phyloP scores from a whole-genome alignment of 1,140 invertebrate species.

The Sesamia nonagrioides region DNA sequence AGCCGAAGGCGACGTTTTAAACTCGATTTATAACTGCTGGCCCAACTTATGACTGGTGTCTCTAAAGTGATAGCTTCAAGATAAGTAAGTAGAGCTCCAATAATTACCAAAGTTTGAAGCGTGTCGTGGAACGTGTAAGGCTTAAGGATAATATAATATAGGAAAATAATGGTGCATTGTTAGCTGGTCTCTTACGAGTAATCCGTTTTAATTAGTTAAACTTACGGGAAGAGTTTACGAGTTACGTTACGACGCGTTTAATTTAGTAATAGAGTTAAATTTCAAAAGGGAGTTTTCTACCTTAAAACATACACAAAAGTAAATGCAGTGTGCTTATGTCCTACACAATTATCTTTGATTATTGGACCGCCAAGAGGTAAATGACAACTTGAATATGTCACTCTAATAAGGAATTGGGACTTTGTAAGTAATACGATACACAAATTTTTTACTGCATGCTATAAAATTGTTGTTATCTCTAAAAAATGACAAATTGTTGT shows the following conservation, averaged over 20 bases:
- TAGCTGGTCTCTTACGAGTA: slow-evolving; percentile 18
- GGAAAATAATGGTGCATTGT: slow-evolving; percentile 44
- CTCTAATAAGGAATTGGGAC: no score
- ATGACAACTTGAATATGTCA: no score
- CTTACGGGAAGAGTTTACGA: slow-evolving; percentile 22
- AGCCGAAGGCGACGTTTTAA: slow-evolving; percentile 42
- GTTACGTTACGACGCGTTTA: slow-evolving; percentile 12
- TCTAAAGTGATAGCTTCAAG: slow-evolving; percentile 45
- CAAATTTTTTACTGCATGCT: no score
- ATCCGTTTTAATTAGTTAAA: slow-evolving; percentile 32
- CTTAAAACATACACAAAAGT: no score
- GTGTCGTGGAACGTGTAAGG: slow-evolving; percentile 24
- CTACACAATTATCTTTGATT: no score
- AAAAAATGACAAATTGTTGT: no score
- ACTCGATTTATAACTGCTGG: slow-evolving; percentile 47
- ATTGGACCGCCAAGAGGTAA: no score
- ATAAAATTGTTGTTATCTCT: no score
- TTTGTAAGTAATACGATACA: no score
- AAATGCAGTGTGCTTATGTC: no score
- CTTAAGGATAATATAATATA: slow-evolving; percentile 44
- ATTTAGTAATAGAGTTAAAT: slow-evolving; percentile 16
- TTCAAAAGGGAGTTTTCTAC: not conserved
- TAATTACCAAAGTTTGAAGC: slow-evolving; percentile 49
- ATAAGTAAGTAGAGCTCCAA: slow-evolving; percentile 47
- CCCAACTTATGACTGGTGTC: slow-evolving; percentile 42